These are phyloP conservation scores for Amblyjoppa proteus DNA, from an alignment of 2,888 invertebrate genomes.

Conservation along the genomic window DNA sequence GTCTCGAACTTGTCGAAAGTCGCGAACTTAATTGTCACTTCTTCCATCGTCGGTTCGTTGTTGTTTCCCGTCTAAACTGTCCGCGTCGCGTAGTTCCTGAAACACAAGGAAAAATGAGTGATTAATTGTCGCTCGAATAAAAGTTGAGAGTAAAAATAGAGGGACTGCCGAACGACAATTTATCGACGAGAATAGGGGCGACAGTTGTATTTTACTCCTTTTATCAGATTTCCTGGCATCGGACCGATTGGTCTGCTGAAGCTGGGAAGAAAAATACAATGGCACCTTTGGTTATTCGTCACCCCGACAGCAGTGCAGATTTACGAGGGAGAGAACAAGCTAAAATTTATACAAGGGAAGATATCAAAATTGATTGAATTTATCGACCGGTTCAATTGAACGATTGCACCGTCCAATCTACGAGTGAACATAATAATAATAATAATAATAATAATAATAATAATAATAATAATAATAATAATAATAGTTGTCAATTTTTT, in stretches of 20 bases:
- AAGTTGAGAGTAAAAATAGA: neutral
- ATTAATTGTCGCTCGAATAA: neutral
- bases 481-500: too few relatives aligned
- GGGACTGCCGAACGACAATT: neutral
- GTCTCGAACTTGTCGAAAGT: neutral
- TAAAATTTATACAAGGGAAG: neutral
- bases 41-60: neutral
- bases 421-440: too few relatives aligned
- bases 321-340: neutral
- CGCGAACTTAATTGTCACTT: neutral
- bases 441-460: too few relatives aligned
- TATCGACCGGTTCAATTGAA: neutral
- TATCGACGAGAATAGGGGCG: neutral
- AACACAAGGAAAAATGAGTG: constrained; percentile 11
- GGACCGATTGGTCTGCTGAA: neutral
- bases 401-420: too few relatives aligned
- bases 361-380: constrained; percentile 18
- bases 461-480: too few relatives aligned
- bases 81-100: neutral
- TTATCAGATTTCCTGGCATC: neutral
- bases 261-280: neutral
- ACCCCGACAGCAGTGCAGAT: neutral
- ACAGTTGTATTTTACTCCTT: neutral
- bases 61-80: neutral
- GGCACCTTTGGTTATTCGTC: constrained; percentile 12